A percentile compares a stretch with the other conserved stretches of the same genome.
Conservation (phyloP, 2,888 invertebrate genomes). For the Aproaerema taeniolella region DNA sequence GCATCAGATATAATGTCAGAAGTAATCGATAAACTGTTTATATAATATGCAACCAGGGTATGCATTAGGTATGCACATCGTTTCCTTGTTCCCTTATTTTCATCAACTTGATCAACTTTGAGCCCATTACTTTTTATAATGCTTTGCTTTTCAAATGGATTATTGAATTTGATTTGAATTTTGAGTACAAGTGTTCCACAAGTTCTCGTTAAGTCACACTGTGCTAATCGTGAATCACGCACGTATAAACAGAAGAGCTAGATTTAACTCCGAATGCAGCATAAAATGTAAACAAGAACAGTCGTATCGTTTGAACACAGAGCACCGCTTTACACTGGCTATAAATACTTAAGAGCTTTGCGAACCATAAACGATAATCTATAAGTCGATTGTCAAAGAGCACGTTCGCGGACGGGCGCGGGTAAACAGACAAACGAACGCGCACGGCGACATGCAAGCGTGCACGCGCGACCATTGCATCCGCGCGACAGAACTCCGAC, state of each 20-base stretch:
- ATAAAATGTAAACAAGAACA: conserved; percentile 57
- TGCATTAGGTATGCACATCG: no score
- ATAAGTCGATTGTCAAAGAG: conserved; percentile 52
- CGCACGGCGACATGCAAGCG: conserved; percentile 42
- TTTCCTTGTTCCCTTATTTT: no score
- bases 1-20: no score
- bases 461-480: conserved; percentile 67
- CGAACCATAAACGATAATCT: conserved; percentile 60
- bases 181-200: no score
- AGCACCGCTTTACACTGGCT: conserved; percentile 41
- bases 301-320: conserved; percentile 48
- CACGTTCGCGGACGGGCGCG: conserved; percentile 35
- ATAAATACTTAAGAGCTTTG: conserved; percentile 53
- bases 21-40: no score
- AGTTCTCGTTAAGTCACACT: conserved; percentile 44
- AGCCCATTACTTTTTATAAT: no score
- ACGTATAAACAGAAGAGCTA: conserved; percentile 54
- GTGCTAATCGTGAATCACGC: conserved; percentile 55
- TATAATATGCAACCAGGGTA: no score
- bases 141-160: no score
- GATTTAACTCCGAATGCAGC: conserved; percentile 52
- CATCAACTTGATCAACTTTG: no score
- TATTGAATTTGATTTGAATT: no score
- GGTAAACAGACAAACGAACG: conserved; percentile 17
- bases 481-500: conserved; percentile 59